Evolutionary conservation across 2,113 vertebrate genomes (phyloP).

Genomic region (Phoxinus phoxinus): DNA sequence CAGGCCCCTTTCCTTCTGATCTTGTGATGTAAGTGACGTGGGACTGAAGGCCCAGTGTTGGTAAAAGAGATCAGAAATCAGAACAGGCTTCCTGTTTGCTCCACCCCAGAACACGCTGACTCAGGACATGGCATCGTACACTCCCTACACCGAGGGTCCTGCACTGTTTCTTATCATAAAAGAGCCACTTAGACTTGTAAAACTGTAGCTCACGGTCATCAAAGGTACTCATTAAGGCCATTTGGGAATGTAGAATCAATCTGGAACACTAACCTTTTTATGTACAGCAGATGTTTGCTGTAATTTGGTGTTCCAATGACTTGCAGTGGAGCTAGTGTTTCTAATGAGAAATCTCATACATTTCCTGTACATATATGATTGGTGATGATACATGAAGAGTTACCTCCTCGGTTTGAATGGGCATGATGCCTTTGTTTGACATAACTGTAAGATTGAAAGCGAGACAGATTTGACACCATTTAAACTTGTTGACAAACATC

Average conservation of each 20-base stretch:
- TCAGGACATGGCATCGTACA: conserved; percentile 5
- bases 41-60: conserved; percentile 51
- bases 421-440: background rate
- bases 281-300: conserved; percentile 38
- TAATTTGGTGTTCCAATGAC: background rate
- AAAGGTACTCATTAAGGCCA: conserved; percentile 25
- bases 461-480: background rate
- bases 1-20: conserved; percentile 55
- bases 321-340: background rate
- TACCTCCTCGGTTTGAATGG: background rate
- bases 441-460: background rate
- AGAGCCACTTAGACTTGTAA: conserved; percentile 1
- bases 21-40: conserved; percentile 55
- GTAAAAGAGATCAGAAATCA: conserved; percentile 31
- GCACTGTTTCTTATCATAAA: conserved; percentile 34
- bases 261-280: conserved; percentile 16
- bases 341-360: background rate
- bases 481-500: background rate
- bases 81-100: conserved; percentile 42
- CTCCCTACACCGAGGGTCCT: background rate
- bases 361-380: background rate
- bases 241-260: conserved; percentile 21
- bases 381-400: background rate
- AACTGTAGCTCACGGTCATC: conserved; percentile 21
- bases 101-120: conserved; percentile 45